Evolutionary conservation across 2,113 vertebrate genomes (phyloP).

Genomic region (Megaptera novaeangliae): DNA sequence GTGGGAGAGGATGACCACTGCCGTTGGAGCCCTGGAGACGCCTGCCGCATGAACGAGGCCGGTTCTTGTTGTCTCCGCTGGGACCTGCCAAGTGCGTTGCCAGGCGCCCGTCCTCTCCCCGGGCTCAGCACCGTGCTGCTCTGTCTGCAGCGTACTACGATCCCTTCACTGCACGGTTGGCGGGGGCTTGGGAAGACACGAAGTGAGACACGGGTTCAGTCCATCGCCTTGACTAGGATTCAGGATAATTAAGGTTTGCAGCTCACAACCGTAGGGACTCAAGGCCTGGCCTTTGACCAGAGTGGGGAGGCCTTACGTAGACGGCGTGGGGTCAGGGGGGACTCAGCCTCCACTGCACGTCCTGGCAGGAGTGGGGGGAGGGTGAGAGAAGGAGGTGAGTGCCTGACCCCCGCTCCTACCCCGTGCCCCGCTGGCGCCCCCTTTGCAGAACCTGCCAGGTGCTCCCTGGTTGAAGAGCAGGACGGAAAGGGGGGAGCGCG

Average conservation of each 20-base stretch:
- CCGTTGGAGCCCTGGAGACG: background rate
- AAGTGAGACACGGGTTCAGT: background rate
- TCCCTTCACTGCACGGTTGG: background rate
- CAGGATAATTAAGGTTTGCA: background rate
- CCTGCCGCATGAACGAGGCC: background rate
- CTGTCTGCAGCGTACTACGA: background rate
- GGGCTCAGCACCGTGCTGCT: background rate
- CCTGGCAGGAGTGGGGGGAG: background rate
- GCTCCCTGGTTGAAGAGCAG: background rate
- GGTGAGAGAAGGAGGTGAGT: background rate
- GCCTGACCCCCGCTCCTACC: background rate
- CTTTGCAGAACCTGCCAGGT: background rate
- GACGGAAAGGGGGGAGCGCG: rapidly evolving
- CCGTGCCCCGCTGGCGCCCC: background rate
- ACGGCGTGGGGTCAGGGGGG: rapidly evolving
- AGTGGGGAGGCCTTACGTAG: no score
- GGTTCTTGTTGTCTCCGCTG: background rate
- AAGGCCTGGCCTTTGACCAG: background rate
- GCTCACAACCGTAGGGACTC: background rate
- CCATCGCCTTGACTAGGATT: background rate
- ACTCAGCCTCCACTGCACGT: background rate
- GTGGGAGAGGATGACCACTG: background rate
- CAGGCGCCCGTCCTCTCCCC: background rate
- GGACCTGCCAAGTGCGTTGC: background rate
- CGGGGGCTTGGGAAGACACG: background rate